A percentile compares a stretch with the other conserved stretches of the same genome.
These are phyloP conservation scores for Ectropis crepuscularia DNA, from an alignment of 2,888 invertebrate genomes.

Conservation along the genomic window DNA sequence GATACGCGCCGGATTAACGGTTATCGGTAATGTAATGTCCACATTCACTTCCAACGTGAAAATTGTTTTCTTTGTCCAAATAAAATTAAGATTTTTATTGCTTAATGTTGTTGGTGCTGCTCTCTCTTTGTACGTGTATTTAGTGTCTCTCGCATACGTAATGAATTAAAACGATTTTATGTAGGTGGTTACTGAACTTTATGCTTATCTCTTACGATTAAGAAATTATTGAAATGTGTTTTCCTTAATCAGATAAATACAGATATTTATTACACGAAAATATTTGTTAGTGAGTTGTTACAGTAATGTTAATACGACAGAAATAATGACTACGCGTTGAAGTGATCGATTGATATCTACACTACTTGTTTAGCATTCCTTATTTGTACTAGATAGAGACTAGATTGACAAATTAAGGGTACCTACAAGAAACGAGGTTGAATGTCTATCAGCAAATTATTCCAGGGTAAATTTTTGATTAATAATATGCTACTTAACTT, in stretches of 20 bases:
- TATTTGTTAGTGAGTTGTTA: slow-evolving; percentile 1
- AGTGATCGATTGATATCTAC: no score
- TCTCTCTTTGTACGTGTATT: slow-evolving; percentile 44
- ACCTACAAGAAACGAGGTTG: no score
- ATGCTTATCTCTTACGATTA: slow-evolving; percentile 40
- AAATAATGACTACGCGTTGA: no score
- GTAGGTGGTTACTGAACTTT: slow-evolving; percentile 39
- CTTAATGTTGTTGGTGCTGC: slow-evolving; percentile 50
- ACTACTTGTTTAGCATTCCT: no score
- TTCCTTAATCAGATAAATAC: slow-evolving; percentile 28
- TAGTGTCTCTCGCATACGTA: slow-evolving; percentile 41
- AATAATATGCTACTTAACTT: no score
- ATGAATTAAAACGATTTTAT: slow-evolving; percentile 40
- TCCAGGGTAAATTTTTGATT: no score
- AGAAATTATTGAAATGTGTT: slow-evolving; percentile 44
- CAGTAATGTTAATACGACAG: no score
- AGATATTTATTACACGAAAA: slow-evolving; percentile 18
- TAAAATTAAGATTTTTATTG: slow-evolving; percentile 64
- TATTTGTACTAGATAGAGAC: no score
- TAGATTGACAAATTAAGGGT: no score
- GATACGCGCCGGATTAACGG: slow-evolving; percentile 74
- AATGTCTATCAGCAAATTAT: no score
- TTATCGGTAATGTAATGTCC: slow-evolving; percentile 76
- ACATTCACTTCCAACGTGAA: slow-evolving; percentile 64
- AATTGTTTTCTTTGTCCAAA: slow-evolving; percentile 72